Conservation (phyloP, 2,797 vertebrate species). For the Perodicticus potto region DNA sequence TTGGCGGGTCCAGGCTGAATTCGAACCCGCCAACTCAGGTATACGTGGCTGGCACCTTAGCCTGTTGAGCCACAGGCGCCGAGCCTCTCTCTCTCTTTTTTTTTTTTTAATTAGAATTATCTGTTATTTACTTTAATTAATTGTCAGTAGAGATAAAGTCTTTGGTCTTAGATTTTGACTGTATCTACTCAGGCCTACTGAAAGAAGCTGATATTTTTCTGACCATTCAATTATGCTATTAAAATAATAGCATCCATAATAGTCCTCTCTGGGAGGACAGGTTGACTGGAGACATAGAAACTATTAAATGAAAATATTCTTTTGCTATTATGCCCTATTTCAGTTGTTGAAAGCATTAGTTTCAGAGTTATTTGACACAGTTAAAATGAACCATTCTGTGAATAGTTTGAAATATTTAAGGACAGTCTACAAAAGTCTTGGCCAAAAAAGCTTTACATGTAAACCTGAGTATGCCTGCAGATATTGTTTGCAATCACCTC, state of each 20-base stretch:
- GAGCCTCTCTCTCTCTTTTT: no score
- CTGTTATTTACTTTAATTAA: slow-evolving; percentile 11
- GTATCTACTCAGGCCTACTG: background rate
- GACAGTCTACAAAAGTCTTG: background rate
- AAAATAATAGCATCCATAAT: background rate
- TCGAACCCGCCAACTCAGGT: no score
- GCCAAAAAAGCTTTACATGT: background rate
- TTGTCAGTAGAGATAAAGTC: background rate
- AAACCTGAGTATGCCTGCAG: background rate
- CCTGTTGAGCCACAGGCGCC: no score
- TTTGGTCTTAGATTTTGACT: slow-evolving; percentile 42
- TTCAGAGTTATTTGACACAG: slow-evolving; percentile 3
- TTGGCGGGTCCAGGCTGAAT: no score
- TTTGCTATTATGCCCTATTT: background rate
- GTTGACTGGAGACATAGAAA: background rate
- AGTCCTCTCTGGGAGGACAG: background rate
- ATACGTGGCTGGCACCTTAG: no score
- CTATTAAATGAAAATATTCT: slow-evolving; percentile 28
- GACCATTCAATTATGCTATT: background rate
- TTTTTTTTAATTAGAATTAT: background rate
- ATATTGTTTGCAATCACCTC: background rate
- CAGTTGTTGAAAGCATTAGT: background rate
- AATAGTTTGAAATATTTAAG: background rate
- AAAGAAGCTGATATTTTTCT: background rate
- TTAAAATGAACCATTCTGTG: background rate